phyloP scores from a whole-genome alignment of 2,113 vertebrate genomes.

The Irena cyanogastra region DNA sequence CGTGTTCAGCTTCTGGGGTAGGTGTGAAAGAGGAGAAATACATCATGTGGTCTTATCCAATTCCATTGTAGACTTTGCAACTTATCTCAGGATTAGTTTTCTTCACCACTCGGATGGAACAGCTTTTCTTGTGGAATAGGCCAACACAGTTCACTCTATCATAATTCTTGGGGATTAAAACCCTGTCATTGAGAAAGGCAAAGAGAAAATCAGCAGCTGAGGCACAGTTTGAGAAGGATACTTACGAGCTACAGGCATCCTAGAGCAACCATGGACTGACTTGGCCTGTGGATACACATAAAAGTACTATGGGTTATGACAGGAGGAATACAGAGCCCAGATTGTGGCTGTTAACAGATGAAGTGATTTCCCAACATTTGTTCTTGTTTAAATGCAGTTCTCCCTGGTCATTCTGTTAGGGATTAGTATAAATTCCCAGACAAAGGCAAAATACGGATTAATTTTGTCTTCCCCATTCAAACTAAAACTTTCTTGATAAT shows the following conservation, averaged over 20 bases:
- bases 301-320: neutral
- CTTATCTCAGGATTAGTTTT: slow-evolving; percentile 44
- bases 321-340: neutral
- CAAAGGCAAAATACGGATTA: neutral
- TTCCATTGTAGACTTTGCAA: slow-evolving; percentile 49
- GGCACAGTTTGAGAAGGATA: neutral
- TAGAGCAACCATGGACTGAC: neutral
- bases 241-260: neutral
- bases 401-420: neutral
- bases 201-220: neutral
- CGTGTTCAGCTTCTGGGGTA: neutral
- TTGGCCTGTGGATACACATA: neutral
- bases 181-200: slow-evolving; percentile 31
- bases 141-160: slow-evolving; percentile 47
- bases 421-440: neutral
- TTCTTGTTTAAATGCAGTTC: neutral
- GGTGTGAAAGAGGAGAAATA: neutral
- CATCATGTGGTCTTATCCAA: neutral
- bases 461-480: neutral
- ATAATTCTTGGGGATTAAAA: slow-evolving; percentile 45
- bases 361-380: neutral
- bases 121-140: slow-evolving; percentile 55
- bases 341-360: neutral
- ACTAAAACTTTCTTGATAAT: neutral
- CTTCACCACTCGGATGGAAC: slow-evolving; percentile 56